A percentile compares a stretch with the other conserved stretches of the same genome.
These are phyloP conservation scores for Drosophila longiperda DNA, from an alignment of 2,888 invertebrate genomes.

Conservation along the genomic window DNA sequence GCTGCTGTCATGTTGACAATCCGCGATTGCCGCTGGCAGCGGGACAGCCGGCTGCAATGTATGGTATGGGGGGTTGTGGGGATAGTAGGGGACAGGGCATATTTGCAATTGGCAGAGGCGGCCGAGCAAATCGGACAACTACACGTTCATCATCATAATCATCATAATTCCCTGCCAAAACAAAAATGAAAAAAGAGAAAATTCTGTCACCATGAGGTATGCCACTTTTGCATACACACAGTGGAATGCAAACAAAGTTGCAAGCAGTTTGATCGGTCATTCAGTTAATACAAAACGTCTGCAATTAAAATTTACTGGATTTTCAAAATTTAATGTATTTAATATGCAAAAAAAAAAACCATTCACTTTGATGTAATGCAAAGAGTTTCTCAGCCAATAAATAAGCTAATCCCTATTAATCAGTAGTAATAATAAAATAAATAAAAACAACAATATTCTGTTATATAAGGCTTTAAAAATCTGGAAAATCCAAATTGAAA, in stretches of 20 bases:
- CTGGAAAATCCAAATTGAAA: background rate
- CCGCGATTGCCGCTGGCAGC: constrained; percentile 36
- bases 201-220: constrained; percentile 46
- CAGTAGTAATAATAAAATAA: background rate
- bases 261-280: constrained; percentile 1
- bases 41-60: background rate
- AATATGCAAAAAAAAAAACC: background rate
- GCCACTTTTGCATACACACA: constrained; percentile 41
- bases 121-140: constrained; percentile 71
- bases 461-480: background rate
- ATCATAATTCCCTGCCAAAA: constrained; percentile 82
- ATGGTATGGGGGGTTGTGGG: background rate
- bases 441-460: background rate
- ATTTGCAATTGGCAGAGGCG: constrained; percentile 67
- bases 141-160: constrained; percentile 83
- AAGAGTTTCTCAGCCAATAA: background rate
- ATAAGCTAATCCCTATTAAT: background rate
- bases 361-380: background rate
- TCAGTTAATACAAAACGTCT: background rate
- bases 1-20: constrained; percentile 57
- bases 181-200: constrained; percentile 35
- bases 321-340: constrained; percentile 4
- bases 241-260: constrained; percentile 29
- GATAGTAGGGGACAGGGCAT: background rate
- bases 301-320: background rate